A percentile compares a stretch with the other conserved stretches of the same genome.
Conservation (phyloP, 2,888 invertebrate genomes). For the Junonia oenone region DNA sequence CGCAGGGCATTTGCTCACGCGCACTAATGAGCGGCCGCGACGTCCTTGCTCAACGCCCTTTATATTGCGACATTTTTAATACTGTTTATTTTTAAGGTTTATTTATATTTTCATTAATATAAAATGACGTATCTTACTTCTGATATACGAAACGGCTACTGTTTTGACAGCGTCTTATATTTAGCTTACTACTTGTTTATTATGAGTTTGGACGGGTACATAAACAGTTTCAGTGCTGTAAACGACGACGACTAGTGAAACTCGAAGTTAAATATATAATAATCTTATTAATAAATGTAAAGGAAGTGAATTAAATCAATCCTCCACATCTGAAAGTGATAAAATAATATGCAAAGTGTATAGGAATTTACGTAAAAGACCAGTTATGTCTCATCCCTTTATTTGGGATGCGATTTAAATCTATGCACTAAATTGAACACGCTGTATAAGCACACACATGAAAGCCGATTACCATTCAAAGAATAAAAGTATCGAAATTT, state of each 20-base stretch:
- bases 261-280: background rate
- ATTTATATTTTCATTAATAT: too few relatives aligned
- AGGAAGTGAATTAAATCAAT: background rate
- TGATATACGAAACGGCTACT: background rate
- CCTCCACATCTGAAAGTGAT: background rate
- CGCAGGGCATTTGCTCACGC: conserved; percentile 30
- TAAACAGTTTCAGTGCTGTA: background rate
- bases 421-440: background rate
- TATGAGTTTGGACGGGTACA: background rate
- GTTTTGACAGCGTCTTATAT: background rate
- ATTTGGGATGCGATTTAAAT: background rate
- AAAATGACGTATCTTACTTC: too few relatives aligned
- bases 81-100: background rate
- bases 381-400: background rate
- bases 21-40: conserved; percentile 37
- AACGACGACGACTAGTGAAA: conserved; percentile 3
- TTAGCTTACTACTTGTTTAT: background rate
- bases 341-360: too few relatives aligned
- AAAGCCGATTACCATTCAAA: background rate
- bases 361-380: background rate
- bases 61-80: conserved; percentile 2
- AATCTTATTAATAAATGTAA: background rate
- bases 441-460: background rate
- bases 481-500: background rate
- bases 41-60: conserved; percentile 32